These are phyloP conservation scores for Clarias fuscus DNA, from an alignment of 2,797 vertebrate species.

Conservation along the genomic window DNA sequence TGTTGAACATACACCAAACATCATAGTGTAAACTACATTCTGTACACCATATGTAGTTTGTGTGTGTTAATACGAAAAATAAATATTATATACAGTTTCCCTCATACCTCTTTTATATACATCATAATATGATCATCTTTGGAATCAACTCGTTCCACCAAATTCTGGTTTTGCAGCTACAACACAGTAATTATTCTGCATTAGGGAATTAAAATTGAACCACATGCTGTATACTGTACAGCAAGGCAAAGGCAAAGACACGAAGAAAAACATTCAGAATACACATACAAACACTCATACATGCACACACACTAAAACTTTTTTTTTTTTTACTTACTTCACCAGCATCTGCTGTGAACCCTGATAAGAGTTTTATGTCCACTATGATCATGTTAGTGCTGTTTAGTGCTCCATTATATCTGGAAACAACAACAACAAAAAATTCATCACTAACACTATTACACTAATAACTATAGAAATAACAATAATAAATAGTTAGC, in stretches of 20 bases:
- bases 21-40: neutral
- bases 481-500: neutral
- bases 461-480: neutral
- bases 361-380: slow-evolving; percentile 52
- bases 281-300: neutral
- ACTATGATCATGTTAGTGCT: slow-evolving; percentile 52
- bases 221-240: neutral
- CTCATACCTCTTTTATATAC: slow-evolving; percentile 47
- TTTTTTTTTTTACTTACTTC: slow-evolving; percentile 3
- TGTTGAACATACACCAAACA: slow-evolving; percentile 44
- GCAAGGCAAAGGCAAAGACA: too few species aligned
- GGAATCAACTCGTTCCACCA: slow-evolving; percentile 39
- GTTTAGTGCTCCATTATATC: slow-evolving; percentile 35
- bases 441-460: neutral
- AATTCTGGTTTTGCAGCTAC: slow-evolving; percentile 23
- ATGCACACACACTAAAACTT: neutral
- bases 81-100: neutral
- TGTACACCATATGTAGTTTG: neutral
- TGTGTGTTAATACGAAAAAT: neutral
- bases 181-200: neutral
- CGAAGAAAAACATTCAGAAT: neutral
- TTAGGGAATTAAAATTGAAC: neutral
- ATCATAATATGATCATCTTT: slow-evolving; percentile 50
- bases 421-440: slow-evolving; percentile 1
- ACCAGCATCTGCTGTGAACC: slow-evolving; percentile 45